Evolutionary conservation across 2,888 invertebrate species (phyloP).

Genomic region (Drosophila greeni): DNA sequence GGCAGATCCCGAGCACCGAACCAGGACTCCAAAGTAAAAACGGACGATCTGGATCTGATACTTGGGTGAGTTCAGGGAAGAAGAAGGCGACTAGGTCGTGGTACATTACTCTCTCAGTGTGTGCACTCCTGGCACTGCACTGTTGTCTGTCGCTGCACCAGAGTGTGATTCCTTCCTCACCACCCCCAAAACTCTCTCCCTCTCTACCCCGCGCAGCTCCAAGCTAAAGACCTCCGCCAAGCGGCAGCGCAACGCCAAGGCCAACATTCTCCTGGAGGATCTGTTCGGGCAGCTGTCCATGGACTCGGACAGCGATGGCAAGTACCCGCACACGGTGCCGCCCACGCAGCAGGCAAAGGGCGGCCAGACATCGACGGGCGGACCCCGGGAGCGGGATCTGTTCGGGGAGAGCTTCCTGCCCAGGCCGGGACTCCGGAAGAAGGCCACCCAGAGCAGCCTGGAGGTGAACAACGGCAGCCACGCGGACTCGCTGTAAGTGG

Average conservation of each 20-base stretch:
- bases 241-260: conserved; percentile 72
- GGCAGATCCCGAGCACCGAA: conserved; percentile 50
- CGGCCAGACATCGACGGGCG: conserved; percentile 60
- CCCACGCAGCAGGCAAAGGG: conserved; percentile 66
- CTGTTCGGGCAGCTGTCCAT: conserved; percentile 78
- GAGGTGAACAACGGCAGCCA: conserved; percentile 75
- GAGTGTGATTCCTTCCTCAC: conserved; percentile 11
- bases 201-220: conserved; percentile 63
- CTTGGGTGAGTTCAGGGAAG: conserved; percentile 82
- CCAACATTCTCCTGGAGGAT: conserved; percentile 77
- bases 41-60: conserved; percentile 81
- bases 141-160: conserved; percentile 11
- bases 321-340: conserved; percentile 76
- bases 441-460: conserved; percentile 59
- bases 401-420: conserved; percentile 65
- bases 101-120: conserved; percentile 1
- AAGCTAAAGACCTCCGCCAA: conserved; percentile 78
- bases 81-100: background rate
- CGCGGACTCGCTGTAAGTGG: conserved; percentile 77
- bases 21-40: conserved; percentile 45
- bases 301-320: conserved; percentile 76
- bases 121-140: conserved; percentile 26
- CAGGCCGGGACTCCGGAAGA: conserved; percentile 37
- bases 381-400: conserved; percentile 50
- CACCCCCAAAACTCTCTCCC: conserved; percentile 19